Percentiles rank a stretch among this genome's conserved stretches.
phyloP scores from a whole-genome alignment of 1,140 invertebrate species.

The Brachionus asplanchnoidis region DNA sequence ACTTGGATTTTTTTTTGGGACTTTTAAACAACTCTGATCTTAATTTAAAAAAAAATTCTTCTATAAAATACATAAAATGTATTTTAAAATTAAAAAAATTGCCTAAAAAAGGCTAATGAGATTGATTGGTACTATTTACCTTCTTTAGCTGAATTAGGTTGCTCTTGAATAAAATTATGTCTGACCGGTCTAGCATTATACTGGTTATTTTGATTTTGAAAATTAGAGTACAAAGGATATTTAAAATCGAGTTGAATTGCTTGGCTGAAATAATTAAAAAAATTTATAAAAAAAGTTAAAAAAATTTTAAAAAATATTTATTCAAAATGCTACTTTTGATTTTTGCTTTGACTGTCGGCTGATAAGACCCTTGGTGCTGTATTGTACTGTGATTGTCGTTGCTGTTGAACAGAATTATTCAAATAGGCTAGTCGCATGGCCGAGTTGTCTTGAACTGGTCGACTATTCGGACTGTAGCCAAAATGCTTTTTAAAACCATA shows the following conservation, averaged over 20 bases:
- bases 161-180: not conserved
- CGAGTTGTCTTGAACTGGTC: not conserved
- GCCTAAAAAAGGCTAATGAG: not conserved
- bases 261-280: not conserved
- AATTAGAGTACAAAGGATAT: constrained; percentile 35
- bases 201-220: not conserved
- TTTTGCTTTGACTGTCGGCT: not conserved
- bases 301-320: not conserved
- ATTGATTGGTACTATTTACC: not conserved
- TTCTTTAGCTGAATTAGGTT: not conserved
- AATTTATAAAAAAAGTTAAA: not conserved
- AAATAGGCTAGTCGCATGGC: not conserved
- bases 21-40: too few relatives aligned
- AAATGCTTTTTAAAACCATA: not conserved
- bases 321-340: constrained; percentile 3
- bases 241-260: constrained; percentile 3
- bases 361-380: not conserved
- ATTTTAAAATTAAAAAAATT: too few relatives aligned
- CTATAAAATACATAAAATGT: too few relatives aligned
- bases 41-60: too few relatives aligned
- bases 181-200: not conserved
- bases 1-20: too few relatives aligned
- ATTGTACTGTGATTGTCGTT: not conserved
- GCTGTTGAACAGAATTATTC: not conserved
- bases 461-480: not conserved